phyloP scores from a whole-genome alignment of 2,797 vertebrate species.

The Leptoclinus maculatus region DNA sequence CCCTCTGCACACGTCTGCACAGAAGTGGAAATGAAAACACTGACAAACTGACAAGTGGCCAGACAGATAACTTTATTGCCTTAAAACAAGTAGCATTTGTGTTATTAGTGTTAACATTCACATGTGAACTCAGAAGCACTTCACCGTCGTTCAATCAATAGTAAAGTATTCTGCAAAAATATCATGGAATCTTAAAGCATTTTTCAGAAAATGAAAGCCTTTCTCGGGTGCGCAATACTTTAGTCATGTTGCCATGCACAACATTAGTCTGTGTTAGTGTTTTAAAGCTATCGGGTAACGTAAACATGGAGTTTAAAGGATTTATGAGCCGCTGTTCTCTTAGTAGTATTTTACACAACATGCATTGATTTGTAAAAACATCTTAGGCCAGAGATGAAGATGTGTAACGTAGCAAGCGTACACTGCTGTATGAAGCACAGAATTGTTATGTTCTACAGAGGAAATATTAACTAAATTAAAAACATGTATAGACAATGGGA shows the following conservation, averaged over 20 bases:
- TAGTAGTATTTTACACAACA: slow-evolving; percentile 57
- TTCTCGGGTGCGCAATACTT: slow-evolving; percentile 37
- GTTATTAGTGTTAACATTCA: slow-evolving; percentile 62
- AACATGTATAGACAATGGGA: background rate
- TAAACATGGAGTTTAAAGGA: slow-evolving; percentile 20
- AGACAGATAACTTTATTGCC: slow-evolving; percentile 74
- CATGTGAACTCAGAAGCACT: slow-evolving; percentile 35
- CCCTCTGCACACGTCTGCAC: background rate
- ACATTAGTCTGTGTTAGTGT: slow-evolving; percentile 66
- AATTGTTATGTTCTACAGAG: background rate
- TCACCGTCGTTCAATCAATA: slow-evolving; percentile 34
- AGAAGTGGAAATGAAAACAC: background rate
- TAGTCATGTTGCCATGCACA: slow-evolving; percentile 63
- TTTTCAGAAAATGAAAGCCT: slow-evolving; percentile 25
- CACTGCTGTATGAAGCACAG: slow-evolving; percentile 1
- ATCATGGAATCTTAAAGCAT: slow-evolving; percentile 42
- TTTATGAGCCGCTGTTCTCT: slow-evolving; percentile 32
- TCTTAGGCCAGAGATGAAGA: slow-evolving; percentile 38
- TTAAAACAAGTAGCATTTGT: slow-evolving; percentile 65
- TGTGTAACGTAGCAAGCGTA: slow-evolving; percentile 28
- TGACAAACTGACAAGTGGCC: slow-evolving; percentile 9
- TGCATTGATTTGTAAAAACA: slow-evolving; percentile 59
- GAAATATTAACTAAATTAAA: background rate
- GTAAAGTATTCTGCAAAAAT: slow-evolving; percentile 59
- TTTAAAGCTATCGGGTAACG: slow-evolving; percentile 54